Evolutionary conservation across 92 coral and sea anemone species (phyloP), one percentile per base, ranked within the genome.

Genomic region (Muricea muricata): DNA sequence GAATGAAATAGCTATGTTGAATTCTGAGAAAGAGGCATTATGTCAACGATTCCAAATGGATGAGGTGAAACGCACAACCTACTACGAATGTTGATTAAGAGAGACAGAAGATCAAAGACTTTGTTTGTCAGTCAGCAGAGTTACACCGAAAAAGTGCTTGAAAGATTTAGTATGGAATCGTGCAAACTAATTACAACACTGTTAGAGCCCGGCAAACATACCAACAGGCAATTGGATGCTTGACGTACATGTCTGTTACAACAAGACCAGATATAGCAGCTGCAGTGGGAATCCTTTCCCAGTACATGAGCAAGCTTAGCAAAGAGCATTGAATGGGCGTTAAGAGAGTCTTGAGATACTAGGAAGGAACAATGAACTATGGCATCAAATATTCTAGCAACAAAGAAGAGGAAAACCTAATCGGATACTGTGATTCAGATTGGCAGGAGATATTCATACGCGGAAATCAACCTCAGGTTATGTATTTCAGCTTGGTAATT

Each of bases 121-220:
- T 65, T 88, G 85, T 87, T 91, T 23, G 74, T 88, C n/a, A 88
- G 87, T 70, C 84, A 91, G 68, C 83, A 58, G 42, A 72, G 63
- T 28, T 85, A 88, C 84, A 80, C 85, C 4, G 75, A 84, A 41
- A 85, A 84, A 32, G 76, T 91, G 23, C 81, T 91, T 55, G 41
- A 73, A 82, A 89, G 63, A 79, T 89, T 91, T 75, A 88, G 90
- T 67, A 91, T 89, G 91, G 90, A 89, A 47, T 65, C 86, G 79
- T 86, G 79, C 73, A 91, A 86, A 80, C 94, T 92, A 41, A 84
- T 90, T 35, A 78, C 90, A 35, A 92, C 90, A 25, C 91, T 87
- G 14, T 80, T 82, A 54, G 91, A 90, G 56, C 87, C 89, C 30
- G 93, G 93, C 11, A 88, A 85, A 73, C 89, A 89, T 73, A 13